Percentiles rank a stretch among this genome's conserved stretches.
Conservation (phyloP, 2,113 vertebrate genomes). For the Sorex fumeus region DNA sequence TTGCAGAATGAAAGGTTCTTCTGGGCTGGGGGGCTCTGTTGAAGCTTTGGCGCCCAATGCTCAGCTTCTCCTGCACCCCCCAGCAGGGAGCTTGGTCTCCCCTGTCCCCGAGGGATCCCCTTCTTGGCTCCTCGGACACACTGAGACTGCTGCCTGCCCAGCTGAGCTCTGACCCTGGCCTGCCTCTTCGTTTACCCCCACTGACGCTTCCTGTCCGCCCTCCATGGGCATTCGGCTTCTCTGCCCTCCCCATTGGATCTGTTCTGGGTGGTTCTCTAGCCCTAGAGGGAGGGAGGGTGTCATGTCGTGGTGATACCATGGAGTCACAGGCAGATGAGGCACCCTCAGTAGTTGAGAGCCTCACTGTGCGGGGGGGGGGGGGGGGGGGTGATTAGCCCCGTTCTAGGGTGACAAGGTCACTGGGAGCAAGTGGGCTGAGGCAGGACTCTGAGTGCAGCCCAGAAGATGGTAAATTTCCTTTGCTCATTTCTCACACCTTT, state of each 20-base stretch:
- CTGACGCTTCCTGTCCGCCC: background rate
- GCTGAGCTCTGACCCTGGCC: background rate
- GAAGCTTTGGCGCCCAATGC: slow-evolving; percentile 7
- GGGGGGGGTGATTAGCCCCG: background rate
- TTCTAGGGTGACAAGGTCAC: background rate
- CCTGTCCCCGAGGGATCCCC: background rate
- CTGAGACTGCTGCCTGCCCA: background rate
- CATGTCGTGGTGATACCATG: background rate
- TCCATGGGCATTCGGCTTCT: too few relatives aligned
- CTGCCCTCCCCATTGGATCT: background rate
- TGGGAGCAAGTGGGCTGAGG: background rate
- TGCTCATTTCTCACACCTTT: background rate
- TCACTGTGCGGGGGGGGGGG: too few relatives aligned
- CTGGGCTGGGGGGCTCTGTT: background rate
- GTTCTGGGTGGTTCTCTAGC: background rate
- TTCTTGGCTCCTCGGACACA: background rate
- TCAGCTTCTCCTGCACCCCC: background rate
- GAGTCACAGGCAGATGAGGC: background rate
- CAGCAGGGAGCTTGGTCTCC: background rate
- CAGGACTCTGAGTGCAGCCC: background rate
- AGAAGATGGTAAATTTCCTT: background rate
- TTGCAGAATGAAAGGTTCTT: background rate
- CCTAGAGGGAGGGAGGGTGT: background rate
- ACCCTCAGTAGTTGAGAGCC: background rate
- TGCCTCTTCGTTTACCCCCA: background rate